Evolutionary conservation across 2,113 vertebrate genomes (phyloP).

Genomic region (Capreolus pygargus): DNA sequence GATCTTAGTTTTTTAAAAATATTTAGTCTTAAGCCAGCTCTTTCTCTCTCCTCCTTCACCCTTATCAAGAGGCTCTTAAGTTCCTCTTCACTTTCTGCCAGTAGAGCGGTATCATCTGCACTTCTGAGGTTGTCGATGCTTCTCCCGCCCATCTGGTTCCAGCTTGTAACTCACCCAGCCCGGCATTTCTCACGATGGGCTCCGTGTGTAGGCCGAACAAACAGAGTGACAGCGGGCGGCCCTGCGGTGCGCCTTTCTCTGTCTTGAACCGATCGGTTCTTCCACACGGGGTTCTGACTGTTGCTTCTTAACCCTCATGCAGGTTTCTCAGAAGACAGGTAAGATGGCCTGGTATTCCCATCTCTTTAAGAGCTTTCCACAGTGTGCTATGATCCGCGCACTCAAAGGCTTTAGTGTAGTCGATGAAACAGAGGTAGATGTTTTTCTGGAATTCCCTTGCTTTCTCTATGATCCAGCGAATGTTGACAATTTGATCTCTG

Average conservation of each 20-base stretch:
- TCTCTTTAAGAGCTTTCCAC: not conserved
- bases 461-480: not conserved
- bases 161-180: not conserved
- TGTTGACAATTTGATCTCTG: not conserved
- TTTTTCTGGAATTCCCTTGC: not conserved
- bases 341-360: not conserved
- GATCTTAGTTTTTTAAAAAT: not conserved
- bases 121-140: not conserved
- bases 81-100: not conserved
- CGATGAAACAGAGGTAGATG: not conserved
- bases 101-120: not conserved
- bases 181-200: not conserved
- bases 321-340: not conserved
- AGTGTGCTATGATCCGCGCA: not conserved
- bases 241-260: accelerated
- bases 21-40: not conserved
- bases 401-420: not conserved
- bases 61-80: not conserved
- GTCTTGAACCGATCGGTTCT: not conserved
- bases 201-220: accelerated
- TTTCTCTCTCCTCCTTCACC: not conserved
- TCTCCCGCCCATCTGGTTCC: not conserved
- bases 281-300: not conserved
- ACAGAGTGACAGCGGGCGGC: not conserved
- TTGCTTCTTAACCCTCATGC: not conserved